These are phyloP conservation scores for Brachyptera risi DNA, from an alignment of 2,888 invertebrate genomes.

Conservation along the genomic window DNA sequence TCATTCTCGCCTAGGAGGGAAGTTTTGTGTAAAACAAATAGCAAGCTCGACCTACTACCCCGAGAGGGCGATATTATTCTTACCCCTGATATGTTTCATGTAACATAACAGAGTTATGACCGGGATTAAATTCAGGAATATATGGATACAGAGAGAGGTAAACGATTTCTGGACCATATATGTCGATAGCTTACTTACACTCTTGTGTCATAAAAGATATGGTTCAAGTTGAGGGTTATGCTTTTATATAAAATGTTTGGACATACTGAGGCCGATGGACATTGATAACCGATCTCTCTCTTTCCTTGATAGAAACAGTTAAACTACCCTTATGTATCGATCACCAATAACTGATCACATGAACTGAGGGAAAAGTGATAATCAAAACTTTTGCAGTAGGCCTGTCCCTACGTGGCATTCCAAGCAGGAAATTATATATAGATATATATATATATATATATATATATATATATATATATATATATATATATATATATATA, in stretches of 20 bases:
- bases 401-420: too few species aligned
- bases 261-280: conserved; percentile 24
- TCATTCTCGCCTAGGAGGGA: neutral
- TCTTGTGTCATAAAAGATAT: conserved; percentile 15
- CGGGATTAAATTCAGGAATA: conserved; percentile 25
- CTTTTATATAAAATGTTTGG: conserved; percentile 19
- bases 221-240: conserved; percentile 19
- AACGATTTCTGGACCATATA: neutral
- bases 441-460: too few species aligned
- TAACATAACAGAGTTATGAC: conserved; percentile 31
- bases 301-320: too few species aligned
- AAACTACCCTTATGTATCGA: too few species aligned
- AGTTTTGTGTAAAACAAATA: conserved; percentile 26
- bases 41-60: conserved; percentile 21
- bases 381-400: too few species aligned
- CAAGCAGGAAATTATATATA: too few species aligned
- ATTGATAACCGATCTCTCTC: too few species aligned
- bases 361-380: too few species aligned
- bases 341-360: too few species aligned
- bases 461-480: too few species aligned
- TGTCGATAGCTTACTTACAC: conserved; percentile 29
- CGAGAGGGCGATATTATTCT: conserved; percentile 26
- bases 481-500: too few species aligned
- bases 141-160: conserved; percentile 23
- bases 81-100: conserved; percentile 26